Evolutionary conservation across 2,888 invertebrate species (phyloP), one percentile per base, ranked within the genome.

Genomic region (Molanna angustata): DNA sequence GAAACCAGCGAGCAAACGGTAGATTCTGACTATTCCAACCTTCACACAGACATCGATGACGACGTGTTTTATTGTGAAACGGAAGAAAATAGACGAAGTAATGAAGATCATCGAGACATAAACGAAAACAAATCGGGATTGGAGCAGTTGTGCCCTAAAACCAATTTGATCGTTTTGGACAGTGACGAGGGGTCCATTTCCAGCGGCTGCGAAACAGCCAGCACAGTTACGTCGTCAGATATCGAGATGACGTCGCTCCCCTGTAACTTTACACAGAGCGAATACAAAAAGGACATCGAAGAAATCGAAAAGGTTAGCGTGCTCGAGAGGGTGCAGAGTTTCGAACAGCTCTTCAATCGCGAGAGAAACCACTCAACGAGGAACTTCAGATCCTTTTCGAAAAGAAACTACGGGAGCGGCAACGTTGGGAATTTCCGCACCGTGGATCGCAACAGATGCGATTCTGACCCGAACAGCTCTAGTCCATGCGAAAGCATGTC

Each of bases 141-240:
- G 59, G 66, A 69, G 59, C 73, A 72, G 22, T 41, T 50, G 21
- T 56, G 56, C 35, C 13, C 49, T n/a, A 49, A 56, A 37, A 44
- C 49, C 65, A 72, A 78, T 67, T 76, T 78, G 70, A 76, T 76
- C 67, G 77, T 79, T 66, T 71, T 80, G 60, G 85, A 86, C 64
- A 83, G 84, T 69, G 86, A 86, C 72, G 85, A 85, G 64, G 85
- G 86, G 60, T 86, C 86, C 45, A 83, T 89, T 65, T 88, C 88
- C 59, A 88, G 88, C 64, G 89, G 88, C 61, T 89, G 88, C 68
- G 88, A 89, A 71, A 87, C 87, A 11, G 86, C 86, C 44, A 87
- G 87, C 68, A 87, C 87, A 6, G 84, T 81, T 35, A 82, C 81
- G 50, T 78, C 77, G 16, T 79, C 80, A 35, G 82, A 82, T 63